Base-by-base conservation (phyloP, 2,113 vertebrate genomes). In the Pelobates fuscus region DNA sequence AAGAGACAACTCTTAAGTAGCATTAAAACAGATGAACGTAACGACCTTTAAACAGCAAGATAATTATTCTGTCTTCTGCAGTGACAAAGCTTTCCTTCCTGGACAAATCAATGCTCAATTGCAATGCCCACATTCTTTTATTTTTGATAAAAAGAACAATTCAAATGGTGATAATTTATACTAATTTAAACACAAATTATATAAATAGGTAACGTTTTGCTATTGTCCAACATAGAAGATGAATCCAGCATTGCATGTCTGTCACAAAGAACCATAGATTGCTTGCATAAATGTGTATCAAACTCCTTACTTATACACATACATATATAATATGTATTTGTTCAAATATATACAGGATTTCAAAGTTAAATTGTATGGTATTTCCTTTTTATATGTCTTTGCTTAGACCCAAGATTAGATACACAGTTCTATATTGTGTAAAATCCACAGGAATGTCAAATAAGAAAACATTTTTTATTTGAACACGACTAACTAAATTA, bases 81-180 rank as follows among this genome's bases (percentile, higher is more conserved):
- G n/a, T 67, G 63, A 67, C 63, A 67, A 60, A 67, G 55, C 55
- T 58, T 23, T 59, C 2, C n/a, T 67, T 60, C 43, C 20, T 76
- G 15, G 54, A 29, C 32, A 67, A 76, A 30, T 24, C 58, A 58
- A 60, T 67, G 25, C 2, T 24, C 26, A 55, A 55, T 27, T 26
- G 24, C 15, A 27, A 25, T 18, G 12, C 10, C n/a, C n/a, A 8
- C n/a, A 41, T 20, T 8, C 30, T 64, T 64, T 20, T 43, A 64
- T 24, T 64, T 41, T 43, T 21, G 4, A 64, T 49, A 49, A 11
- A 49, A 49, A 49, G 20, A 17, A 61, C 43, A 4, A 60, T 21
- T 71, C 57, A 46, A 17, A 14, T 61, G 32, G 8, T 46, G 3
- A 25, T 29, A 41, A 37, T 5, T 41, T 27, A 44, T 68, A 21